These are phyloP conservation scores for Limosa lapponica DNA, from an alignment of 2,797 vertebrate species.

Conservation along the genomic window DNA sequence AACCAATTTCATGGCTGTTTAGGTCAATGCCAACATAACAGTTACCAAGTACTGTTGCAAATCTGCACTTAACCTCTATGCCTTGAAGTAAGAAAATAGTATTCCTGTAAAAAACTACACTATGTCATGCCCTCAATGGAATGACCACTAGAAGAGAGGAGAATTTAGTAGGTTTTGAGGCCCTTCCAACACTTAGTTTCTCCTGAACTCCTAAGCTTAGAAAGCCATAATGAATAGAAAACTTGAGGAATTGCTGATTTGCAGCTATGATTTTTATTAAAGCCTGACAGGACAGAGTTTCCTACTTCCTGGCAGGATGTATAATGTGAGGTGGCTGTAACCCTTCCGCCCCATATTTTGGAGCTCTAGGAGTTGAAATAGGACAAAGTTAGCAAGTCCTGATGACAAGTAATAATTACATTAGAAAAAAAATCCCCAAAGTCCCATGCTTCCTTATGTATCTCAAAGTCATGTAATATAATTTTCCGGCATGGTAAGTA, in stretches of 20 bases:
- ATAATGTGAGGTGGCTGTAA: background rate
- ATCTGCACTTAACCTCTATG: background rate
- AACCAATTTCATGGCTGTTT: background rate
- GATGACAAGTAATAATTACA: constrained; percentile 66
- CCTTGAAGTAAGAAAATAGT: background rate
- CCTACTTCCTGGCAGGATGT: background rate
- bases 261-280: background rate
- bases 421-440: constrained; percentile 48
- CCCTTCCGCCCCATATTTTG: background rate
- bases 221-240: background rate
- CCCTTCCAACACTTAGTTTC: background rate
- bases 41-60: background rate
- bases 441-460: constrained; percentile 65
- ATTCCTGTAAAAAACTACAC: background rate
- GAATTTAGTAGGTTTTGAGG: background rate
- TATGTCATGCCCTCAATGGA: background rate
- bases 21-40: background rate
- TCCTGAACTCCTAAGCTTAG: background rate
- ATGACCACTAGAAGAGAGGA: background rate
- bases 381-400: constrained; percentile 55
- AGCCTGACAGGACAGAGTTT: background rate
- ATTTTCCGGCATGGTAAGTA: constrained; percentile 71
- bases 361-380: constrained; percentile 16
- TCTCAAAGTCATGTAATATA: constrained; percentile 70
- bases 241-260: background rate